These are phyloP conservation scores for Hozukius guyotensis DNA, from an alignment of 2,797 vertebrate species.

Conservation along the genomic window DNA sequence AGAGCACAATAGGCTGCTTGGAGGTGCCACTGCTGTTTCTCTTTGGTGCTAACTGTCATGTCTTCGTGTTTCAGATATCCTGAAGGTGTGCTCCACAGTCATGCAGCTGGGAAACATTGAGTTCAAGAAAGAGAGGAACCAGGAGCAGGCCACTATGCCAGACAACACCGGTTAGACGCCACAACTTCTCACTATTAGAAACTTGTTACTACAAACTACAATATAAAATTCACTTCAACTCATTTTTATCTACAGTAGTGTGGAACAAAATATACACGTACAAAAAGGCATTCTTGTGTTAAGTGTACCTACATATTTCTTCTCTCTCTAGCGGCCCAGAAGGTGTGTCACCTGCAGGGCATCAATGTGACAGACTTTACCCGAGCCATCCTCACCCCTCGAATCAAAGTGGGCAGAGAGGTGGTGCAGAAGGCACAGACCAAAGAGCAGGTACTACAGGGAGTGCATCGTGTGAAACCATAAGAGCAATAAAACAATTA, in stretches of 20 bases:
- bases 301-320: not conserved
- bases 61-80: conserved; percentile 83
- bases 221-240: not conserved
- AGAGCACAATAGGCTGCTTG: not conserved
- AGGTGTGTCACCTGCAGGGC: conserved; percentile 96
- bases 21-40: not conserved
- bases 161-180: conserved; percentile 91
- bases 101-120: conserved; percentile 96
- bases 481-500: not conserved
- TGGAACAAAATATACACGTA: not conserved
- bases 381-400: conserved; percentile 93
- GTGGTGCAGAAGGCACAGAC: conserved; percentile 98
- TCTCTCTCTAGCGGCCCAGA: conserved; percentile 89
- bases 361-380: conserved; percentile 99
- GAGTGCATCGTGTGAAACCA: not conserved
- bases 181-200: not conserved
- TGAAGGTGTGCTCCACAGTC: conserved; percentile 94
- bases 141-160: conserved; percentile 98
- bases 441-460: conserved; percentile 91
- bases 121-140: conserved; percentile 98
- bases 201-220: not conserved
- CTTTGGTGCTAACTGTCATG: not conserved
- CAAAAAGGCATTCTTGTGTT: not conserved
- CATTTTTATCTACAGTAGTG: not conserved
- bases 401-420: conserved; percentile 97